These are phyloP conservation scores for Lutraria rhynchaena DNA, from an alignment of 1,140 invertebrate genomes.

Conservation along the genomic window DNA sequence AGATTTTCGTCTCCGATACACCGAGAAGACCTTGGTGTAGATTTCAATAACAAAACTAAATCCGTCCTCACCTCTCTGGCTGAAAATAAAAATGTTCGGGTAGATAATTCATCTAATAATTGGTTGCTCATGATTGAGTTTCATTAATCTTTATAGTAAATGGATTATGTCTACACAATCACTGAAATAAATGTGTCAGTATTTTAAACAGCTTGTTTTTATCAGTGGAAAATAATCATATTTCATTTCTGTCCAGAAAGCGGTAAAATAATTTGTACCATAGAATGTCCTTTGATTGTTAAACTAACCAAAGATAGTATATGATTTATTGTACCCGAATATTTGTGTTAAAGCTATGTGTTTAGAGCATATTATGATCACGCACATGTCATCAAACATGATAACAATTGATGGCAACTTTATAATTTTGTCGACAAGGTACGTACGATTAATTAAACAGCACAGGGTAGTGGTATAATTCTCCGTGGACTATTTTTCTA, in stretches of 20 bases:
- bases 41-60: conserved; percentile 13
- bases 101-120: conserved; percentile 13
- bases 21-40: conserved; percentile 1
- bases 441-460: too few species aligned
- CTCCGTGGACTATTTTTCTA: too few species aligned
- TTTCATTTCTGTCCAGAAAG: conserved; percentile 23
- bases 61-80: conserved; percentile 12
- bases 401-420: too few species aligned
- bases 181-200: conserved; percentile 15
- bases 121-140: conserved; percentile 14
- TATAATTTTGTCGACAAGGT: too few species aligned
- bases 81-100: neutral
- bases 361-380: too few species aligned
- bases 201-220: neutral
- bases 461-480: too few species aligned
- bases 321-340: too few species aligned
- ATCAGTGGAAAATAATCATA: conserved; percentile 25
- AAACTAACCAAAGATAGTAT: too few species aligned
- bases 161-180: conserved; percentile 30
- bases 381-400: too few species aligned
- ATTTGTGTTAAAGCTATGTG: too few species aligned
- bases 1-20: conserved; percentile 28
- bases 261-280: too few species aligned
- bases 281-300: too few species aligned
- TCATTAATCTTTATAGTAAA: conserved; percentile 26